These are phyloP conservation scores for Ondatra zibethicus DNA, from an alignment of 2,113 vertebrate species.

Conservation along the genomic window DNA sequence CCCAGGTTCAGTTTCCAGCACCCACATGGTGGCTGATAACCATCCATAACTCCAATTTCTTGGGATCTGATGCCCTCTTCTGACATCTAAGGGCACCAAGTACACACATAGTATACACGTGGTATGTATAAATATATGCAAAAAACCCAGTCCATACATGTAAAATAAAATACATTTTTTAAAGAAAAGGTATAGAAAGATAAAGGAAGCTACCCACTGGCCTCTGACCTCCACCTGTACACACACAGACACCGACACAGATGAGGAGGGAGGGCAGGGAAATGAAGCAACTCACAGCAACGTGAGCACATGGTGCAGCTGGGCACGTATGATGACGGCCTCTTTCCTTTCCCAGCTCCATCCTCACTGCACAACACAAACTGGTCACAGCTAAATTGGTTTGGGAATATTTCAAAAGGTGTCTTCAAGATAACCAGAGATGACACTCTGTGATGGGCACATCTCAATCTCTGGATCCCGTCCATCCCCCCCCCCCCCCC, in stretches of 20 bases:
- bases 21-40: background rate
- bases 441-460: background rate
- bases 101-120: too few relatives aligned
- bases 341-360: background rate
- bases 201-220: background rate
- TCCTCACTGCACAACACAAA: fast-evolving
- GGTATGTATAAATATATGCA: background rate
- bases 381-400: background rate
- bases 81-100: background rate
- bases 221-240: background rate
- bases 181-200: background rate
- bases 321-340: background rate
- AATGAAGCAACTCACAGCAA: fast-evolving
- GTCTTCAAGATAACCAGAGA: background rate
- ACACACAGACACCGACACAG: background rate
- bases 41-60: background rate
- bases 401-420: background rate
- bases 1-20: too few relatives aligned
- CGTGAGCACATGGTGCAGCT: fast-evolving
- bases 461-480: background rate
- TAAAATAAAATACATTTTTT: background rate
- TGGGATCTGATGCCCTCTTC: background rate
- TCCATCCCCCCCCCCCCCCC: background rate
- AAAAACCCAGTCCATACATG: background rate
- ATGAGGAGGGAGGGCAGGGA: background rate